Conservation (phyloP, 2,113 vertebrate genomes). For the Sander lucioperca region DNA sequence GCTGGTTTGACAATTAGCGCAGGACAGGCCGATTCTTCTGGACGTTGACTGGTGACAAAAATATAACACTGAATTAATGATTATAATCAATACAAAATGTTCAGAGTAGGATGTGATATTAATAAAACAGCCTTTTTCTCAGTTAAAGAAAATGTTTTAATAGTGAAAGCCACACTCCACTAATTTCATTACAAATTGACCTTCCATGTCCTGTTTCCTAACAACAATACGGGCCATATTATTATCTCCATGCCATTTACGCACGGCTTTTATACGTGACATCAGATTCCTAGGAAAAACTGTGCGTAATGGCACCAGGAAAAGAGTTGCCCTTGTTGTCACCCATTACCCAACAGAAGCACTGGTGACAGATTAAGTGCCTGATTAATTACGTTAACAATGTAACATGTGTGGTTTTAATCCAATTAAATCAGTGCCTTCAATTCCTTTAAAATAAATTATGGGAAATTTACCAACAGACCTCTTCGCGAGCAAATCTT, state of each 20-base stretch:
- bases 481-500: background rate
- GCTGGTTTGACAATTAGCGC: conserved; percentile 97
- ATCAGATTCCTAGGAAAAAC: conserved; percentile 36
- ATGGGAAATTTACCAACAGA: background rate
- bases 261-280: background rate
- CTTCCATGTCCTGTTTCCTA: conserved; percentile 52
- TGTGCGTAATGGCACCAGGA: conserved; percentile 61
- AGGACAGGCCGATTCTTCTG: conserved; percentile 94
- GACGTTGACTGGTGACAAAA: conserved; percentile 89
- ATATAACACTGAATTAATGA: background rate
- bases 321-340: background rate
- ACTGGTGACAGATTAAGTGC: conserved; percentile 12
- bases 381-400: conserved; percentile 13
- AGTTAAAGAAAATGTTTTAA: conserved; percentile 1
- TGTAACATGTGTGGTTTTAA: background rate
- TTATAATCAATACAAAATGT: background rate
- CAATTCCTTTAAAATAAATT: background rate
- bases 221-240: conserved; percentile 50
- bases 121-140: background rate
- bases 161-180: conserved; percentile 2
- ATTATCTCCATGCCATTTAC: conserved; percentile 39
- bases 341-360: background rate
- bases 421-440: background rate
- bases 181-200: conserved; percentile 34
- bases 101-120: background rate